These are phyloP conservation scores for Dicrostonyx torquatus DNA, from an alignment of 2,797 vertebrate species.

Conservation along the genomic window DNA sequence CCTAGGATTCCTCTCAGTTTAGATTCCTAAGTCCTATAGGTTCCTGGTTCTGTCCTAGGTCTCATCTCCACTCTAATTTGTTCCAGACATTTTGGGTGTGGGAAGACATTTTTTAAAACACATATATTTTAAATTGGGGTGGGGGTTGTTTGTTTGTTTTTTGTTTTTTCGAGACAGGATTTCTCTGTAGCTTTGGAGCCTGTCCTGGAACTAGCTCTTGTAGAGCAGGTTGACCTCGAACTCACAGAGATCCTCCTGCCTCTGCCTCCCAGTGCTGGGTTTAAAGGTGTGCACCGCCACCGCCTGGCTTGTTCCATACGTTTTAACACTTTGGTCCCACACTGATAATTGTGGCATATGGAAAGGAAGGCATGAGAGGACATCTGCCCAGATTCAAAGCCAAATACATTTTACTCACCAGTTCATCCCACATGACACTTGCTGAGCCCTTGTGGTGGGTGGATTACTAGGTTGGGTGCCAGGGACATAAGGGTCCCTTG, in stretches of 20 bases:
- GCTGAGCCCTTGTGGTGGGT: background rate
- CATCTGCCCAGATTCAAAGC: background rate
- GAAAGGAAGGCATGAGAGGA: background rate
- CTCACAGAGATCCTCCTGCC: too few species aligned
- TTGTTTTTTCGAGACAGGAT: too few species aligned
- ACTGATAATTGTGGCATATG: background rate
- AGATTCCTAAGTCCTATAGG: background rate
- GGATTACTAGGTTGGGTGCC: background rate
- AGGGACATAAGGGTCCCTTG: accelerated
- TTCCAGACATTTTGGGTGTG: background rate
- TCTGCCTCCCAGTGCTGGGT: too few species aligned
- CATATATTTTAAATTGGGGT: too few species aligned
- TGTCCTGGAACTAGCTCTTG: too few species aligned
- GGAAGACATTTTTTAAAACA: too few species aligned
- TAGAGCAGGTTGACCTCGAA: too few species aligned
- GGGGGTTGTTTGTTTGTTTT: too few species aligned
- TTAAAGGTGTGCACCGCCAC: too few species aligned
- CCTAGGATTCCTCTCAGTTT: background rate
- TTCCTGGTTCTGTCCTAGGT: background rate
- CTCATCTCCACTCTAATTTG: background rate
- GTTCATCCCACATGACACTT: background rate
- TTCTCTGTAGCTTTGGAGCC: too few species aligned
- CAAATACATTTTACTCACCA: background rate
- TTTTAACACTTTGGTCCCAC: background rate
- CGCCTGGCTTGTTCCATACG: background rate